A percentile compares a stretch with the other conserved stretches of the same genome.
Evolutionary conservation across 2,797 vertebrate species (phyloP).

Genomic region (Pyrocephalus nanus): DNA sequence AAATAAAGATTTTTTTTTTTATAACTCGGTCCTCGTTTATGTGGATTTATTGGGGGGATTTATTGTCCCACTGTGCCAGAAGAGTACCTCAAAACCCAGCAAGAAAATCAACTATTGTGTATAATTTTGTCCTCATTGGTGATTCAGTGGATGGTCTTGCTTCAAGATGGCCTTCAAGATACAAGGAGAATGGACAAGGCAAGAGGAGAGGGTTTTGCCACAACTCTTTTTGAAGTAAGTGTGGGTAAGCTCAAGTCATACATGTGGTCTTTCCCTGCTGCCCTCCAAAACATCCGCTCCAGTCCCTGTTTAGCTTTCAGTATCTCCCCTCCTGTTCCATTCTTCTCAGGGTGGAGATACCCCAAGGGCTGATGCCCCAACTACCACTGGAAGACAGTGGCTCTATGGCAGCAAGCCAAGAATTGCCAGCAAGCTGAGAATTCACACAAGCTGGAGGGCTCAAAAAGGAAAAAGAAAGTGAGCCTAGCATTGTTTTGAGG

Average conservation of each 20-base stretch:
- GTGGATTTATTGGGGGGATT: slow-evolving; percentile 47
- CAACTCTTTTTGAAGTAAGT: neutral
- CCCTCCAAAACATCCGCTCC: neutral
- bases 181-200: neutral
- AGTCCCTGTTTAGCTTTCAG: neutral
- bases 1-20: slow-evolving; percentile 83
- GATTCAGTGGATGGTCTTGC: neutral
- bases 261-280: neutral
- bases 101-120: neutral
- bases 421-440: neutral
- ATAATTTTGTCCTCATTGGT: neutral
- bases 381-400: neutral
- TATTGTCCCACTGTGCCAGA: neutral
- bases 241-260: neutral
- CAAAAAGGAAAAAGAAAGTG: neutral
- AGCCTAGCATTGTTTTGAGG: neutral
- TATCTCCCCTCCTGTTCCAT: neutral
- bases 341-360: neutral
- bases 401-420: neutral
- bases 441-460: neutral
- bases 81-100: neutral
- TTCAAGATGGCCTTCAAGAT: neutral
- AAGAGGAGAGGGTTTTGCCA: neutral
- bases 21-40: slow-evolving; percentile 68
- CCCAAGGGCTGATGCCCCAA: neutral